phyloP scores from a whole-genome alignment of 2,113 vertebrate genomes.

The Zosterops hypoxanthus region DNA sequence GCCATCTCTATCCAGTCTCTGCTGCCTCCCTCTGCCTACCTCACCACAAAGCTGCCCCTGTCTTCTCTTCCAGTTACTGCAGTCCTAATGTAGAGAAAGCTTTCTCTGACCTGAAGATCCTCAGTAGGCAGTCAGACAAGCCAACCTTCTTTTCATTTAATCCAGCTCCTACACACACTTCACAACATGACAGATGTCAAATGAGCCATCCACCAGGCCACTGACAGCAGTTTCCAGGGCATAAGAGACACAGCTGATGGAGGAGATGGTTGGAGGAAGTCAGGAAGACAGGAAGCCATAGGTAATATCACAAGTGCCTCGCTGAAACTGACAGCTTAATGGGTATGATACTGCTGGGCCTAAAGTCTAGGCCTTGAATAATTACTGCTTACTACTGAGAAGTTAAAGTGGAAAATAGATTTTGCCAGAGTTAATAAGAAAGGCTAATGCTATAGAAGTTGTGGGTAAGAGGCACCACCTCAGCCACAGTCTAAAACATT shows the following conservation, averaged over 20 bases:
- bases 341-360: not conserved
- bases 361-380: constrained; percentile 9
- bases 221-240: constrained; percentile 22
- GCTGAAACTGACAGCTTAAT: constrained; percentile 48
- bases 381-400: not conserved
- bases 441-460: not conserved
- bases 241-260: constrained; percentile 5
- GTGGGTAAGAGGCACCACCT: not conserved
- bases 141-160: constrained; percentile 10
- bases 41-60: not conserved
- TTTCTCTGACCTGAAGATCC: not conserved
- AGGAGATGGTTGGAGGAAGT: constrained; percentile 17
- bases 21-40: not conserved
- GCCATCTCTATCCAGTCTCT: not conserved
- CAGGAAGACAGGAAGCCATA: constrained; percentile 15
- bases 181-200: constrained; percentile 28
- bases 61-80: constrained; percentile 22
- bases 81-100: not conserved
- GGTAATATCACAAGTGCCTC: not conserved
- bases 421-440: constrained; percentile 1
- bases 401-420: constrained; percentile 3
- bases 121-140: constrained; percentile 4
- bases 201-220: not conserved
- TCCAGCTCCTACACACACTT: not conserved
- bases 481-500: not conserved